phyloP scores from a whole-genome alignment of 2,888 invertebrate genomes.

The Lottia gigantea region DNA sequence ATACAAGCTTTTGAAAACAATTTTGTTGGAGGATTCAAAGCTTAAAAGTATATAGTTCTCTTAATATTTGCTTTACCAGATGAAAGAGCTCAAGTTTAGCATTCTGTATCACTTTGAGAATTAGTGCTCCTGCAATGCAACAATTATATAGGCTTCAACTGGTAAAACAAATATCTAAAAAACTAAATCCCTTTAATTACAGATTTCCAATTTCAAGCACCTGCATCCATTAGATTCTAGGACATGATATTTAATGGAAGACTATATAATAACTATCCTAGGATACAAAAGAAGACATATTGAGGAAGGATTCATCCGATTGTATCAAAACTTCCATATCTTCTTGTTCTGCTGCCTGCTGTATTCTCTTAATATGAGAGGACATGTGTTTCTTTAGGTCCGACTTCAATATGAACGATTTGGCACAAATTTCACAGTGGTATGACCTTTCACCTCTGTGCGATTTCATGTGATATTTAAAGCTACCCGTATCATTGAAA shows the following conservation, averaged over 20 bases:
- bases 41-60: no score
- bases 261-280: background rate
- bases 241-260: background rate
- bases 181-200: no score
- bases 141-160: no score
- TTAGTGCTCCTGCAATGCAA: no score
- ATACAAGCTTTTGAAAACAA: no score
- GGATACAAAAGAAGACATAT: background rate
- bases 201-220: no score
- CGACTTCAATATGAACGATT: conserved; percentile 8
- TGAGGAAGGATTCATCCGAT: conserved; percentile 6
- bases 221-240: no score
- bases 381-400: conserved; percentile 13
- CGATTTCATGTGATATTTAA: conserved; percentile 7
- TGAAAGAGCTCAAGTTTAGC: no score
- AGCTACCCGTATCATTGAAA: conserved; percentile 9
- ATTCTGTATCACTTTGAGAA: no score
- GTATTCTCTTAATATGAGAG: conserved; percentile 4
- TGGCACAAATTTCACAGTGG: conserved; percentile 11
- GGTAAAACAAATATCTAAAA: no score
- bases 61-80: no score
- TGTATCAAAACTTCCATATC: background rate
- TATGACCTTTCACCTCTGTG: conserved; percentile 5
- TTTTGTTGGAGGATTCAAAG: no score
- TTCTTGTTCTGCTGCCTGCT: background rate